These are phyloP conservation scores for Polypedilum pembai DNA, from an alignment of 1,140 invertebrate genomes.

Conservation along the genomic window DNA sequence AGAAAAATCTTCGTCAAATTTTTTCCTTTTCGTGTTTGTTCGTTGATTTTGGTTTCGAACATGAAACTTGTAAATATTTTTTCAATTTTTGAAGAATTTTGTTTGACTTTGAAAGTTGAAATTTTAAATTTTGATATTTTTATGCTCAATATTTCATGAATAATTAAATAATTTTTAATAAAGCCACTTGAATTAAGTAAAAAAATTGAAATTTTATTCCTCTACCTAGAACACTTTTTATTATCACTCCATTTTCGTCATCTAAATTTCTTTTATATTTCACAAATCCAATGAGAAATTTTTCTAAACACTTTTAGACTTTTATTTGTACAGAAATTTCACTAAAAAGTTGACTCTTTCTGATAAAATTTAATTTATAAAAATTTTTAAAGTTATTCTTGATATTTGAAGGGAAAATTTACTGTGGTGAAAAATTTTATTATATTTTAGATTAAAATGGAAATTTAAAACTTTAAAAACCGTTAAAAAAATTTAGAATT, in stretches of 20 bases:
- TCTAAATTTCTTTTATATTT: too few relatives aligned
- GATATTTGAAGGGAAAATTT: too few relatives aligned
- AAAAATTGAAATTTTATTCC: neutral
- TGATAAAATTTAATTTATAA: neutral
- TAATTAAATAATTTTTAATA: neutral
- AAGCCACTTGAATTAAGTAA: conserved; percentile 6
- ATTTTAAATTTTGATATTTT: too few relatives aligned
- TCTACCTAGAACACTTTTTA: neutral
- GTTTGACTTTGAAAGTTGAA: neutral
- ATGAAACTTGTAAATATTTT: neutral
- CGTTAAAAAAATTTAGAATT: too few relatives aligned
- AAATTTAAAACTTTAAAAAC: too few relatives aligned
- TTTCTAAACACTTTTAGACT: neutral
- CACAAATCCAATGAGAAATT: too few relatives aligned
- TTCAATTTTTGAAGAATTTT: neutral
- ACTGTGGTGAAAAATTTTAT: too few relatives aligned
- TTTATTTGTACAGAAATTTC: neutral
- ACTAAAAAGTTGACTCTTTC: neutral
- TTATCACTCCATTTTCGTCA: neutral
- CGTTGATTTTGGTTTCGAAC: neutral
- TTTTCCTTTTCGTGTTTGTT: neutral
- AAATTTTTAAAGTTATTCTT: too few relatives aligned
- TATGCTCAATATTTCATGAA: neutral
- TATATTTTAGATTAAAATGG: too few relatives aligned
- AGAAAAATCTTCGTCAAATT: too few relatives aligned